These are phyloP conservation scores for Pandion haliaetus DNA, from an alignment of 2,113 vertebrate species.

Conservation along the genomic window DNA sequence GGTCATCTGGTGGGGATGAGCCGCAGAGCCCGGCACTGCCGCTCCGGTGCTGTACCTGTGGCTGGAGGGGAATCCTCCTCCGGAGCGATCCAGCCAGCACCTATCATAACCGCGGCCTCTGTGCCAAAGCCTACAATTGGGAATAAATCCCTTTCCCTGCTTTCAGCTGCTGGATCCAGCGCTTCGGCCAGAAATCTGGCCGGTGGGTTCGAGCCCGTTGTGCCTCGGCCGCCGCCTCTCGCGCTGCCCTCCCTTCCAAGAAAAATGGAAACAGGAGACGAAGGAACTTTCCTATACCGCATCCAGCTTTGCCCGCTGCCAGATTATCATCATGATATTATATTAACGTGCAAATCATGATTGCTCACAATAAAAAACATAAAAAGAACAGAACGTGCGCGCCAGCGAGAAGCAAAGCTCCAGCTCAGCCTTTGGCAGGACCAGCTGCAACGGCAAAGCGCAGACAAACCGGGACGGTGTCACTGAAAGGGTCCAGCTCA, in stretches of 20 bases:
- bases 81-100: neutral
- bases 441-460: accelerated
- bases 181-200: neutral
- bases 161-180: neutral
- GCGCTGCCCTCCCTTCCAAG: conserved; percentile 38
- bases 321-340: conserved; percentile 6
- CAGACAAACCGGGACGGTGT: accelerated
- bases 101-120: neutral
- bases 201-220: neutral
- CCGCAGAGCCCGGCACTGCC: neutral
- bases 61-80: neutral
- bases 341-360: conserved; percentile 18
- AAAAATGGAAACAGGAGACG: conserved; percentile 61
- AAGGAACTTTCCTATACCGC: conserved; percentile 40
- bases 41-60: neutral
- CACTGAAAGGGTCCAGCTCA: neutral
- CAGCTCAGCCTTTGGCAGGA: neutral
- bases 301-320: conserved; percentile 47
- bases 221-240: neutral
- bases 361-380: neutral
- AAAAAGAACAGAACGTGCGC: neutral
- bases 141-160: neutral
- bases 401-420: neutral
- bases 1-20: neutral
- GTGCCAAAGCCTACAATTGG: neutral